phyloP scores from a whole-genome alignment of 2,797 vertebrate genomes.

The Hippocampus kuda region DNA sequence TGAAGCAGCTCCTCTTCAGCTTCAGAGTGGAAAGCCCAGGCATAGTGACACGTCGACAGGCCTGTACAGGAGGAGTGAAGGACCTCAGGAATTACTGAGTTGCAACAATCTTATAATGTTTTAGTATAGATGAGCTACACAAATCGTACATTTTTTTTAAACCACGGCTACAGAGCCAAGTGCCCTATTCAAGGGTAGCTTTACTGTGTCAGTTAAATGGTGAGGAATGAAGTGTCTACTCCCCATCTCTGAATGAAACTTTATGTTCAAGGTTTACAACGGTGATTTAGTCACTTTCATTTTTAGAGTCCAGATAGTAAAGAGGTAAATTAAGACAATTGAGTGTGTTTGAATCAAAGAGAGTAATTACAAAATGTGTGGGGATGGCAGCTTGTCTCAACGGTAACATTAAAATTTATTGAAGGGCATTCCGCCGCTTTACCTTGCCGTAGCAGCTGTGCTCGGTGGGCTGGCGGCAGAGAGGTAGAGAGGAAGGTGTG shows the following conservation, averaged over 20 bases:
- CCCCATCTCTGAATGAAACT: conserved; percentile 14
- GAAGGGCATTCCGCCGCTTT: conserved; percentile 18
- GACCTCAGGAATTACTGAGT: neutral
- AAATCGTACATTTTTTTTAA: neutral
- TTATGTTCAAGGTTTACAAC: conserved; percentile 14
- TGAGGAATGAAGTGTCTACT: conserved; percentile 16
- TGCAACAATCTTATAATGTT: neutral
- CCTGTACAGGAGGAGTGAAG: conserved; percentile 56
- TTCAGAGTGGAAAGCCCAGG: conserved; percentile 98
- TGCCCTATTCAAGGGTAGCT: conserved; percentile 13
- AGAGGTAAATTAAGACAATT: neutral
- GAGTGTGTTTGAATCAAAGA: neutral
- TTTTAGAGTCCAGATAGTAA: neutral
- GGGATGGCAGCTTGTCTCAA: neutral
- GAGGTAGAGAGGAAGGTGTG: conserved; percentile 93
- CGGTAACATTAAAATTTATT: neutral
- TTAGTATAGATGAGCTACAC: neutral
- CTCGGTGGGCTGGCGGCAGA: conserved; percentile 81
- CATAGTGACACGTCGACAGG: conserved; percentile 88
- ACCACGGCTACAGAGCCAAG: neutral
- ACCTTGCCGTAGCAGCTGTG: conserved; percentile 89
- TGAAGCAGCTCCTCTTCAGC: conserved; percentile 90
- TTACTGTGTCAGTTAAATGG: conserved; percentile 13
- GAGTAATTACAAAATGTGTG: neutral
- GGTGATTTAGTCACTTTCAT: conserved; percentile 11